These are phyloP conservation scores for Phyllotreta cruciferae DNA, from an alignment of 2,888 invertebrate species.

Conservation along the genomic window DNA sequence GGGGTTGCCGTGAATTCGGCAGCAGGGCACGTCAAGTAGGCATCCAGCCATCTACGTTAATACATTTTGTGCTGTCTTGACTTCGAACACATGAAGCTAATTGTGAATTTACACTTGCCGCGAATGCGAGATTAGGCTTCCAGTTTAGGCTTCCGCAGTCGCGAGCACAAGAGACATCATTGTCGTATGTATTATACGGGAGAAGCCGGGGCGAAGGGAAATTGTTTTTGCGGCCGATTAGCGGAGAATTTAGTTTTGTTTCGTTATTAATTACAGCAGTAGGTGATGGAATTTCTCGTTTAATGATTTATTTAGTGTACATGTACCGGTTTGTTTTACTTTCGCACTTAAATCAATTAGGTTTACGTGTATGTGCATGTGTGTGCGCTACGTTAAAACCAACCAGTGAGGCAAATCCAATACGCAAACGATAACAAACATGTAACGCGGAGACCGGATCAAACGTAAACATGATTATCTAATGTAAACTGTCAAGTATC, in stretches of 20 bases:
- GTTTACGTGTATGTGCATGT: conserved; percentile 13
- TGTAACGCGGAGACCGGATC: conserved; percentile 33
- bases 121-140: conserved; percentile 18
- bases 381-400: conserved; percentile 16
- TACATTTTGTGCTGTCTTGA: conserved; percentile 34
- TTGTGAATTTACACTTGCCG: conserved; percentile 28
- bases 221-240: conserved; percentile 19
- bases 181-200: conserved; percentile 2
- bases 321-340: conserved; percentile 9
- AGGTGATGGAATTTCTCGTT: no score
- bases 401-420: conserved; percentile 32
- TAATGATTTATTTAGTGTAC: no score
- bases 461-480: conserved; percentile 38
- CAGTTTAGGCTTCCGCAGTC: conserved; percentile 18
- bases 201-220: not conserved
- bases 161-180: not conserved
- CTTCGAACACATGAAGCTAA: conserved; percentile 36
- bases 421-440: conserved; percentile 37
- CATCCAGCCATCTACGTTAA: conserved; percentile 29
- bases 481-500: conserved; percentile 37
- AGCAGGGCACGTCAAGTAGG: conserved; percentile 33
- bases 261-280: no score
- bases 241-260: not conserved
- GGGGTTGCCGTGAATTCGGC: conserved; percentile 11
- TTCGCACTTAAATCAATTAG: conserved; percentile 24